Evolutionary conservation across 2,113 vertebrate species (phyloP), one percentile per base, ranked within the genome.

Genomic region (Limnothrissa miodon): DNA sequence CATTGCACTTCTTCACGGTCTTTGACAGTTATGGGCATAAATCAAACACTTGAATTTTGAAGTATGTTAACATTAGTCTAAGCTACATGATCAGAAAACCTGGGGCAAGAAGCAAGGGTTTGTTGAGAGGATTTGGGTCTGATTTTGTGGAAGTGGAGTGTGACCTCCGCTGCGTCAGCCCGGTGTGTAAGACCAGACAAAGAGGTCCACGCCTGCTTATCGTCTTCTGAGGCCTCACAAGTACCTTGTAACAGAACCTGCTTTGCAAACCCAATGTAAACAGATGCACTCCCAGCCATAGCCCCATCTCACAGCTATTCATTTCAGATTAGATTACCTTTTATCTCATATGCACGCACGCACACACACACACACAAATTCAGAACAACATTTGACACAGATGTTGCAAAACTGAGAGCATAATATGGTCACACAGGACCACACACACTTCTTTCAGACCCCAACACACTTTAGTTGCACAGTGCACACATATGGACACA

Each of bases 371-470:
- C 29, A 74, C 25, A 70, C 10, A 74, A 33, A 33, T 74, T 36
- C 29, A 9, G 4, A 29, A 74, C 13, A 13, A 70, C 29, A 70
- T 36, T 66, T 66, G 29, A 70, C 53, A 56, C 17, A 56, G 53
- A 56, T 56, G 53, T 56, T 56, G 53, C 17, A 56, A 56, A 4
- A 56, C 17, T 21, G 62, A 33, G 29, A 36, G 62, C 11, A 15
- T 29, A 70, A 70, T 29, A 70, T 70, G 62, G 29, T 70, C 25
- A 74, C 66, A 74, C 66, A 74, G 4, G 62, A 70, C 66, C 66
- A 74, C 66, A 36, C 59, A 66, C 66, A 74, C 66, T 70, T 70
- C 29, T 11, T 70, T 29, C 29, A 36, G 66, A 70, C 10, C 17
- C 66, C 66, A 36, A 70, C 11, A 36, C 66, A 39, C 11, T 21